These are phyloP conservation scores for Aphaenogaster rudis DNA, from an alignment of 1,140 invertebrate genomes.

Conservation along the genomic window DNA sequence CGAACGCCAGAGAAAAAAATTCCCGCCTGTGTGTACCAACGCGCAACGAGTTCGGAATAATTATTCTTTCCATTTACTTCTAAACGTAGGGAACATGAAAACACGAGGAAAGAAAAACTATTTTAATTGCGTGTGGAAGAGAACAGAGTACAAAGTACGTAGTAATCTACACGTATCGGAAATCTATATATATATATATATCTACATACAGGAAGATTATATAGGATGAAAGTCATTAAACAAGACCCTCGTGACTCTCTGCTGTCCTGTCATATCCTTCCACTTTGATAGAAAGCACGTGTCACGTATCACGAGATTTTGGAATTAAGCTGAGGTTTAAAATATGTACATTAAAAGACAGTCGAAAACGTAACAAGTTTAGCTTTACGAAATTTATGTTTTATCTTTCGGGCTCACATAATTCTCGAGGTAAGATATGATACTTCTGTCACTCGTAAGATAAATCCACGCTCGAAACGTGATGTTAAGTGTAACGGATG, in stretches of 20 bases:
- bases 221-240: conserved; percentile 43
- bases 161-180: not conserved
- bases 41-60: conserved; percentile 42
- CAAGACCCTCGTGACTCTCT: conserved; percentile 2
- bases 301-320: not conserved
- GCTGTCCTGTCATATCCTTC: not conserved
- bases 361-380: not conserved
- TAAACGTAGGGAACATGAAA: not conserved
- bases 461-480: not conserved
- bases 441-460: not conserved
- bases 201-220: not conserved
- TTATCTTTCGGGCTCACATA: not conserved
- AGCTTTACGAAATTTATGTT: not conserved
- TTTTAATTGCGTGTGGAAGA: not conserved
- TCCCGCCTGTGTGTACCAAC: conserved; percentile 40
- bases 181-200: not conserved
- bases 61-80: not conserved
- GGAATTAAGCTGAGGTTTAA: not conserved
- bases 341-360: not conserved
- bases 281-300: conserved; percentile 22
- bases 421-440: not conserved
- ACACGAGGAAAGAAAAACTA: not conserved
- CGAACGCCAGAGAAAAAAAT: conserved; percentile 35
- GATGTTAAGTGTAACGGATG: not conserved
- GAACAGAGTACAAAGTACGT: not conserved